Evolutionary conservation across 1,140 invertebrate genomes (phyloP).

Genomic region (Sinonovacula constricta): DNA sequence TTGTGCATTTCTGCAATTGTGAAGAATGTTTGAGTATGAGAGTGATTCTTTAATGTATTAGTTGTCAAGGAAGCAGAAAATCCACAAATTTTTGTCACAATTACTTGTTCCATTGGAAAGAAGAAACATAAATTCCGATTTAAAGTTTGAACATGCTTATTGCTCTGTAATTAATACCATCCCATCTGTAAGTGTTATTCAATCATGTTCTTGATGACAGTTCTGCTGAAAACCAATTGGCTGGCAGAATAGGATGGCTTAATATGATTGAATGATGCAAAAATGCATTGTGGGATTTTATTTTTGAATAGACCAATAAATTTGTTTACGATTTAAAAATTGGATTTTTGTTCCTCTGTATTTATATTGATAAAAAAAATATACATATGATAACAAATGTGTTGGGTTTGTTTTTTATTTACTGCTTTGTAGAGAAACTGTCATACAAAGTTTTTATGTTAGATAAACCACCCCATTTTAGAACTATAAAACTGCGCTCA

Average conservation of each 20-base stretch:
- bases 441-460: too few relatives aligned
- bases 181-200: slow-evolving; percentile 18
- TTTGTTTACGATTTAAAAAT: too few relatives aligned
- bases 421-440: too few relatives aligned
- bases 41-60: neutral
- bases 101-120: too few relatives aligned
- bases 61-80: neutral
- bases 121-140: neutral
- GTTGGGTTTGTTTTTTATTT: too few relatives aligned
- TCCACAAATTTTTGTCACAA: too few relatives aligned
- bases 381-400: too few relatives aligned
- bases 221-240: slow-evolving; percentile 52
- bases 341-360: too few relatives aligned
- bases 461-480: too few relatives aligned
- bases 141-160: neutral
- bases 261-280: slow-evolving; percentile 51
- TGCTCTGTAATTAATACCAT: neutral
- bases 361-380: too few relatives aligned
- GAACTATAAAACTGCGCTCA: too few relatives aligned
- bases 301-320: neutral
- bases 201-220: slow-evolving; percentile 55
- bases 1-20: neutral
- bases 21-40: neutral
- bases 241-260: slow-evolving; percentile 42
- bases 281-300: slow-evolving; percentile 2